A percentile compares a stretch with the other conserved stretches of the same genome.
Evolutionary conservation across 2,888 invertebrate species (phyloP).

Genomic region (Drosophila subsilvestris): DNA sequence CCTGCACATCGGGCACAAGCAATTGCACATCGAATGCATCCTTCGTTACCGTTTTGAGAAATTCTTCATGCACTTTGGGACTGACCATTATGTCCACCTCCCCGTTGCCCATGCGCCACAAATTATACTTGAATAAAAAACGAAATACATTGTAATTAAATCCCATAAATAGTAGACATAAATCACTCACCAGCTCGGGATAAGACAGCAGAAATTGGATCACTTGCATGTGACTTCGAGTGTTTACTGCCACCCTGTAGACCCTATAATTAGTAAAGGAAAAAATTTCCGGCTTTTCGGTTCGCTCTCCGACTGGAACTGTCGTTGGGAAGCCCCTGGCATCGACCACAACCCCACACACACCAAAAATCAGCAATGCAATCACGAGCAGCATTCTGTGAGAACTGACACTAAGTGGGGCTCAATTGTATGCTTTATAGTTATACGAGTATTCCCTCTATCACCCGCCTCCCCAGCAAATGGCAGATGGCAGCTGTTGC

Average conservation of each 20-base stretch:
- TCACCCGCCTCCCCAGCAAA: not conserved
- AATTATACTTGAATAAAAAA: slow-evolving; percentile 36
- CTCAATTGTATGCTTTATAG: slow-evolving; percentile 1
- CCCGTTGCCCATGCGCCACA: slow-evolving; percentile 25
- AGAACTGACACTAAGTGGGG: slow-evolving; percentile 6
- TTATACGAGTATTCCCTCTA: not conserved
- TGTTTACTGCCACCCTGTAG: slow-evolving; percentile 25
- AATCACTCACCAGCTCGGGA: slow-evolving; percentile 17
- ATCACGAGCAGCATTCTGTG: slow-evolving; percentile 20
- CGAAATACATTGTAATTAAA: no score
- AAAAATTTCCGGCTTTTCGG: not conserved
- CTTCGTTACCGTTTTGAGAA: slow-evolving; percentile 5
- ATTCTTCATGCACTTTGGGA: slow-evolving; percentile 22
- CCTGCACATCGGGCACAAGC: slow-evolving; percentile 47
- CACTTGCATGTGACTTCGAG: slow-evolving; percentile 11
- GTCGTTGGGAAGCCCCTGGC: not conserved
- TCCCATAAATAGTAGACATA: fast-evolving
- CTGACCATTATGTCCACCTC: slow-evolving; percentile 45
- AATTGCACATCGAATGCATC: slow-evolving; percentile 25
- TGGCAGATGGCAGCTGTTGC: not conserved
- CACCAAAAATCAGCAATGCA: slow-evolving; percentile 14
- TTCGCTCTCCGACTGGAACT: not conserved
- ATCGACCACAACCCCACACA: no score
- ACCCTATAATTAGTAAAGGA: slow-evolving; percentile 45
- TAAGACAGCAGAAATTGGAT: slow-evolving; percentile 32